Evolutionary conservation across 1,140 invertebrate genomes (phyloP), one percentile per base, ranked within the genome.

Genomic region (Magallana gigas): DNA sequence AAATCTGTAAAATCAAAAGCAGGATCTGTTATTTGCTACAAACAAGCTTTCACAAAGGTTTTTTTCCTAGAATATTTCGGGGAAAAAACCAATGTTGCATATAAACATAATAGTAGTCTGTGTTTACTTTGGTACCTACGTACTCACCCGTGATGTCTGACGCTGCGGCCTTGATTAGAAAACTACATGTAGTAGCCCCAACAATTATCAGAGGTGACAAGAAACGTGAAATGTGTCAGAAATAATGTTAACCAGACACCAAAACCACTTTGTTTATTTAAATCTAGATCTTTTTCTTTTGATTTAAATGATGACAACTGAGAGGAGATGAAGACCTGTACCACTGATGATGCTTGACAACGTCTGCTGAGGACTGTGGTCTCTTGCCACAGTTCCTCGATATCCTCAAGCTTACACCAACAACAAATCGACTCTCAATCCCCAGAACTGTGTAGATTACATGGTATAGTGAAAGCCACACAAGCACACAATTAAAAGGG

Each of bases 381-480:
- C 36, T 48, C 36, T 48, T 0, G 5, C 36, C 36, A 48, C 36
- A 48, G 36, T 48, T 48, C 36, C 36, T 48, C 9, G 68, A 11
- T 12, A 36, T 1, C 18, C 18, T 76, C 68, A 18, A 6, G 68
- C 14, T 36, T 7, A 29, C 12, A 8, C 36, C 68, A 23, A 48
- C 8, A 18, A 12, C 23, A 76, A 76, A 76, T 29, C 18, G 68
- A 76, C 36, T 36, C 68, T 76, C 68, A 11, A 29, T 29, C n/a
- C 60, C 68, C 12, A 76, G 18, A 29, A 23, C 68, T 76, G 68
- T 76, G 68, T 12, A 76, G 9, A 9, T 29, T 76, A 76, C 8
- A 76, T 76, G 23, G 36, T 76, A 36, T 76, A 11, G 68, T 76
- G 68, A 76, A 76, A 76, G 68, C 68, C 68, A 76, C 68, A 76